A percentile compares a stretch with the other conserved stretches of the same genome.
phyloP scores from a whole-genome alignment of 2,113 vertebrate genomes.

The Pachycephala philippinensis region DNA sequence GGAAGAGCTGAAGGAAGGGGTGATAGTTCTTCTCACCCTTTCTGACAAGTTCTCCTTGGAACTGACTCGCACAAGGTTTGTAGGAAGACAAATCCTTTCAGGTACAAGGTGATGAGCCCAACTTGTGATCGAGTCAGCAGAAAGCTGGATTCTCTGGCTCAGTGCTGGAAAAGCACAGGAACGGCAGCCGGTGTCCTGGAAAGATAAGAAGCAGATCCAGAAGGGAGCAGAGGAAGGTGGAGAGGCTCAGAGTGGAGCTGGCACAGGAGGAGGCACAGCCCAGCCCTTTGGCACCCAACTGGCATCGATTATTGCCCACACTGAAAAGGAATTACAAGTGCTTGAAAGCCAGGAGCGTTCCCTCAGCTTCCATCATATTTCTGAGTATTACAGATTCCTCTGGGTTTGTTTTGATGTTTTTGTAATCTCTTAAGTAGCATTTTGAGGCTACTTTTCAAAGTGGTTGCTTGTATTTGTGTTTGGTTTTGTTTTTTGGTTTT shows the following conservation, averaged over 20 bases:
- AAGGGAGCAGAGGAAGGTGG: not conserved
- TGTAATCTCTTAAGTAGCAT: not conserved
- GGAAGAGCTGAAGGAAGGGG: not conserved
- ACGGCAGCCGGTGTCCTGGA: not conserved
- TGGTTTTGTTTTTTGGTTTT: not conserved
- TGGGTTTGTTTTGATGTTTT: not conserved
- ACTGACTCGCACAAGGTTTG: not conserved
- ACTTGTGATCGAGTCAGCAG: not conserved
- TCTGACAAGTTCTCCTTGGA: not conserved
- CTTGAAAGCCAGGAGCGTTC: not conserved
- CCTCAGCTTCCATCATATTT: not conserved
- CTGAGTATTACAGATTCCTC: rapidly evolving
- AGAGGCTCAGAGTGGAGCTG: not conserved
- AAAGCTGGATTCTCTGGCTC: not conserved
- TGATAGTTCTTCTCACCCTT: not conserved
- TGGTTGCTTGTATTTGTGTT: not conserved
- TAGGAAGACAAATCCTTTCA: not conserved
- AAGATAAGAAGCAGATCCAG: not conserved
- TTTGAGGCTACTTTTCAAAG: not conserved
- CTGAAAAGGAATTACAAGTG: not conserved
- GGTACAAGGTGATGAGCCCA: not conserved
- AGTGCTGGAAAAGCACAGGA: not conserved
- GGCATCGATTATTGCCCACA: not conserved
- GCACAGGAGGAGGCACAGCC: not conserved
- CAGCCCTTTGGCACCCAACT: not conserved